phyloP scores from a whole-genome alignment of 37 sponge, comb jelly and placozoan species.

The Hormiphora californensis region DNA sequence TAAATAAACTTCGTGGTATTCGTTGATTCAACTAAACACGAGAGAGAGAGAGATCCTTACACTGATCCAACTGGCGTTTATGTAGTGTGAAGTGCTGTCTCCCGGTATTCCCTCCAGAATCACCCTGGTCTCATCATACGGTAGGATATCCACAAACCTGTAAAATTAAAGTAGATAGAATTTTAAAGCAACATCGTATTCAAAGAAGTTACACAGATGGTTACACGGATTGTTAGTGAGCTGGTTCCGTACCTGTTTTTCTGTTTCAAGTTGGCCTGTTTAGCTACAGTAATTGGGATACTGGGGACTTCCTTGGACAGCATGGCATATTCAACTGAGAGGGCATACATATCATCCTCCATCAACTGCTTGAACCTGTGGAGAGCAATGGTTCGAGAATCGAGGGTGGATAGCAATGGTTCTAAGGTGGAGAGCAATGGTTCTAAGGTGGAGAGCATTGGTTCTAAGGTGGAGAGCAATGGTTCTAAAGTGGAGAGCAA shows the following conservation, averaged over 20 bases:
- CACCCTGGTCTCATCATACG: conserved; percentile 26
- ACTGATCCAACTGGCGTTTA: conserved; percentile 22
- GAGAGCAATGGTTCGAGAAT: no score
- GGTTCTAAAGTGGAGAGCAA: no score
- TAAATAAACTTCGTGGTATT: background rate
- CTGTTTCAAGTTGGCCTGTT: background rate
- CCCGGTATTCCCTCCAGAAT: background rate
- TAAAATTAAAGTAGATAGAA: background rate
- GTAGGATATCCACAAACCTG: conserved; percentile 18
- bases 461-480: no score
- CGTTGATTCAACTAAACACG: background rate
- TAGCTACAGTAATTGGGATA: background rate
- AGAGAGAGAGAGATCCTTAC: background rate
- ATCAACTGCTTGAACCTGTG: conserved; percentile 18
- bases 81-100: conserved; percentile 28
- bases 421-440: no score
- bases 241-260: conserved; percentile 4
- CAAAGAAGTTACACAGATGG: no score
- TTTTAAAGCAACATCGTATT: background rate
- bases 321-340: conserved; percentile 3
- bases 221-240: no score
- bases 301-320: background rate
- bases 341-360: conserved; percentile 29
- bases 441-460: no score
- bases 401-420: no score